Conservation (phyloP, 2,888 invertebrate genomes). For the Eustalomyia histrio region DNA sequence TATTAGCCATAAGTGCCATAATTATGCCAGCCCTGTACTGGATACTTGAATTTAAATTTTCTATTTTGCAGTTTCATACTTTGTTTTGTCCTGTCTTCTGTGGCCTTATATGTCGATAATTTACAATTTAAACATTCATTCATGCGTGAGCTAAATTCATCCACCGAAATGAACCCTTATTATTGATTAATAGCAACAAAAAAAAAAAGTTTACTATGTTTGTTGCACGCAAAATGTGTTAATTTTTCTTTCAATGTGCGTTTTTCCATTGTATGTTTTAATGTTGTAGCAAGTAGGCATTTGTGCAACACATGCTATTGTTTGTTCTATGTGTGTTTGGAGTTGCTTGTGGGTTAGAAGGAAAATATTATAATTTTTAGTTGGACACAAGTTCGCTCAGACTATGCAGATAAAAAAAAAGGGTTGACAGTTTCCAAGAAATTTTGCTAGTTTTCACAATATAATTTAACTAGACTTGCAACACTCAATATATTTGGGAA, state of each 20-base stretch:
- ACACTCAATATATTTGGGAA: too few relatives aligned
- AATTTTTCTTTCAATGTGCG: conserved; percentile 34
- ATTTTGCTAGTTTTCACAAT: too few relatives aligned
- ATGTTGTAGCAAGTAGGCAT: conserved; percentile 10
- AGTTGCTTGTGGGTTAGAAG: background rate
- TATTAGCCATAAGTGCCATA: too few relatives aligned
- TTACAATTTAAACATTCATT: conserved; percentile 57
- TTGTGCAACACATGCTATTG: conserved; percentile 40
- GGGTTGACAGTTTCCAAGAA: too few relatives aligned
- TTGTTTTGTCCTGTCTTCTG: background rate
- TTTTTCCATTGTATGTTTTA: background rate
- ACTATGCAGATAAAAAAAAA: too few relatives aligned
- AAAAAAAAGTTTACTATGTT: background rate
- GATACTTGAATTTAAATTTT: background rate
- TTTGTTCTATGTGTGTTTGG: background rate
- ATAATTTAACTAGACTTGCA: too few relatives aligned
- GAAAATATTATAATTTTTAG: conserved; percentile 9
- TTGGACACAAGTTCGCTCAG: too few relatives aligned
- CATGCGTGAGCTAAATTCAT: conserved; percentile 49
- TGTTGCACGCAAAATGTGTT: conserved; percentile 63
- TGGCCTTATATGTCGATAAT: conserved; percentile 30
- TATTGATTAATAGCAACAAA: conserved; percentile 54
- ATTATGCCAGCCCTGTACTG: too few relatives aligned
- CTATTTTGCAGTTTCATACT: background rate
- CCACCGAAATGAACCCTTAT: conserved; percentile 60